Percentiles rank a stretch among this genome's conserved stretches.
phyloP scores from a whole-genome alignment of 2,113 vertebrate species.

The Zosterops pallidus region DNA sequence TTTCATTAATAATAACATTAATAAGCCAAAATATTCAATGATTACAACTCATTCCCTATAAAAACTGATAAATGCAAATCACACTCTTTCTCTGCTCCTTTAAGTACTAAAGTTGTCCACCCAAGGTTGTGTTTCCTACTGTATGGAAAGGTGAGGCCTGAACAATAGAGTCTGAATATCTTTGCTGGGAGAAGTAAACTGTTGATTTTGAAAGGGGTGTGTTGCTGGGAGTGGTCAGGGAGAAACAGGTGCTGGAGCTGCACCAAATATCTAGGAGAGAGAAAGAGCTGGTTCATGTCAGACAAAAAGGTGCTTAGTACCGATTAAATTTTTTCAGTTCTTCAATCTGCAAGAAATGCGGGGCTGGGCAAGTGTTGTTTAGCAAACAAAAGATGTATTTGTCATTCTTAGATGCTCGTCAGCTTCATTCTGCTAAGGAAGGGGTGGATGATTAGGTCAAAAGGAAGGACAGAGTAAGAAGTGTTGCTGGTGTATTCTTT shows the following conservation, averaged over 20 bases:
- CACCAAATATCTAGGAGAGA: neutral
- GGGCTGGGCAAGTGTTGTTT: neutral
- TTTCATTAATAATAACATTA: neutral
- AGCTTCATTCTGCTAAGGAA: neutral
- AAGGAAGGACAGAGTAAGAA: neutral
- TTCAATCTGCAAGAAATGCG: neutral
- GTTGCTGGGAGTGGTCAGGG: rapidly evolving
- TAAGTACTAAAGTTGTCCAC: neutral
- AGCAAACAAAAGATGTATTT: neutral
- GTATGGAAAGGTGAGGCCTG: neutral
- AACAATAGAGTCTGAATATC: neutral
- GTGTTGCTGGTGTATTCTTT: neutral
- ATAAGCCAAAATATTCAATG: neutral
- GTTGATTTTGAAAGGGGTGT: neutral
- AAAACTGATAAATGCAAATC: neutral
- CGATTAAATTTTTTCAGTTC: neutral
- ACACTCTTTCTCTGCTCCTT: neutral
- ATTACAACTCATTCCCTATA: neutral
- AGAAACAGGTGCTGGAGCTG: neutral
- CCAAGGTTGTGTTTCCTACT: neutral
- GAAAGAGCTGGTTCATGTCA: neutral
- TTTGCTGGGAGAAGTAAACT: neutral
- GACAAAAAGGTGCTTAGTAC: neutral
- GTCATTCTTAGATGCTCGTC: neutral
- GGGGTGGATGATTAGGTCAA: neutral